Evolutionary conservation across 2,797 vertebrate genomes (phyloP), one percentile per base, ranked within the genome.

Genomic region (Botia almorhae): DNA sequence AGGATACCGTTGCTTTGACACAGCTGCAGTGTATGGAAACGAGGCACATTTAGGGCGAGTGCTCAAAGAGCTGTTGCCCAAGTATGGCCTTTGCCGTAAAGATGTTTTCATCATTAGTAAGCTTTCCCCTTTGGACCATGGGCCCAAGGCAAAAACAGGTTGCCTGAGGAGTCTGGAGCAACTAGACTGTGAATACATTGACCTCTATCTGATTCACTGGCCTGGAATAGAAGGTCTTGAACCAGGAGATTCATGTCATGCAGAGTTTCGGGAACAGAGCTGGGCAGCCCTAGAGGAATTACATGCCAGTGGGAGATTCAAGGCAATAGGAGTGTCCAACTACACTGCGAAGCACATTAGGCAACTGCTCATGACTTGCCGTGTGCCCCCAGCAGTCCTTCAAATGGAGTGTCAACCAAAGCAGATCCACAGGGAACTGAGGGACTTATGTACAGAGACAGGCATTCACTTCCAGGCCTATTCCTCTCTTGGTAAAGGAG

Each of bases 191-290:
- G 81, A 81, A n/a, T 89, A 89, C 58, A 75, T 92, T 23, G 88
- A 92, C 46, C 88, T 92, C 17, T 92, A 88, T 64, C 82, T 91
- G n/a, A 71, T 92, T 33, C 90, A 92, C 60, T 92, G 91, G 89
- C 91, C 91, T 0, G 91, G 90, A 58, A 83, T 81, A 11, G 85
- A 83, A 65, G 89, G 88, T 26, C 80, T 83, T 64, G 81, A 81
- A 10, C 84, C 87, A 29, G 84, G 64, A 1, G 87, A 92, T 72
- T 4, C 60, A 0, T 60, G 83, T 2, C 89, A 92, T 69, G 55
- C 48, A 7, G 74, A 74, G 19, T 73, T 77, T 39, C 83, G 90
- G n/a, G 17, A 4, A 1, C 76, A 72, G 43, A 90, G 86, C 81
- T 92, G 91, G 91, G 71, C 33, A 3, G 69, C 78, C 5, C 61